These are phyloP conservation scores for Polypterus bichir DNA, from an alignment of 2,113 vertebrate species.

Conservation along the genomic window DNA sequence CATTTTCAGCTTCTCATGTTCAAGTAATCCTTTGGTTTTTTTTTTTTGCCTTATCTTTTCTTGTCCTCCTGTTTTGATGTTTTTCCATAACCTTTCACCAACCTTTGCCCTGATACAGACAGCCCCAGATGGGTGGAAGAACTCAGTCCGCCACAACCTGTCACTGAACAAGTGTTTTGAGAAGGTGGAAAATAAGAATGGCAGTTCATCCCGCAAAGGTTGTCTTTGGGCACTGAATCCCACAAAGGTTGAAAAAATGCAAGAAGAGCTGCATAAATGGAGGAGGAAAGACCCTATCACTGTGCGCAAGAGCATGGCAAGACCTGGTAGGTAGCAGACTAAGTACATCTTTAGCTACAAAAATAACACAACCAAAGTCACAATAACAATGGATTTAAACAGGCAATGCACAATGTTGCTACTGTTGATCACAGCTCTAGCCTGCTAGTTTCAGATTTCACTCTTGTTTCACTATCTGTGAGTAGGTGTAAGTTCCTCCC, in stretches of 20 bases:
- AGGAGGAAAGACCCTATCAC: slow-evolving; percentile 84
- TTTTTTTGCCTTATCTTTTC: not conserved
- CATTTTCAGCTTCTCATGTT: not conserved
- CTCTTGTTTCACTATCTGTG: too few species aligned
- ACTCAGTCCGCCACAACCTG: slow-evolving; percentile 93
- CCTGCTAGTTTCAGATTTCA: not conserved
- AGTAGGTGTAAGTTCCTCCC: too few species aligned
- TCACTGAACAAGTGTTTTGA: slow-evolving; percentile 98
- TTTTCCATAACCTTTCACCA: not conserved
- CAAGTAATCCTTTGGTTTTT: too few species aligned
- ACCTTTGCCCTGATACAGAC: slow-evolving; percentile 49
- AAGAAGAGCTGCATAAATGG: slow-evolving; percentile 96
- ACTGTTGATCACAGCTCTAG: not conserved
- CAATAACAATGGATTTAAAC: not conserved
- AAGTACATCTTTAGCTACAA: not conserved
- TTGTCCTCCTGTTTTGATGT: not conserved
- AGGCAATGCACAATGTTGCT: not conserved
- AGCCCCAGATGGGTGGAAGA: slow-evolving; percentile 96
- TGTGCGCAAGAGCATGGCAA: slow-evolving; percentile 90
- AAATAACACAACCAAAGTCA: not conserved
- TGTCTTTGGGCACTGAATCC: slow-evolving; percentile 92
- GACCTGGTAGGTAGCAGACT: slow-evolving; percentile 56
- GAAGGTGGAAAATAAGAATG: slow-evolving; percentile 87
- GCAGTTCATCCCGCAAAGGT: slow-evolving; percentile 79
- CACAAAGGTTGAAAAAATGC: slow-evolving; percentile 92